These are phyloP conservation scores for Chiloscyllium plagiosum DNA, from an alignment of 2,113 vertebrate species.

Conservation along the genomic window DNA sequence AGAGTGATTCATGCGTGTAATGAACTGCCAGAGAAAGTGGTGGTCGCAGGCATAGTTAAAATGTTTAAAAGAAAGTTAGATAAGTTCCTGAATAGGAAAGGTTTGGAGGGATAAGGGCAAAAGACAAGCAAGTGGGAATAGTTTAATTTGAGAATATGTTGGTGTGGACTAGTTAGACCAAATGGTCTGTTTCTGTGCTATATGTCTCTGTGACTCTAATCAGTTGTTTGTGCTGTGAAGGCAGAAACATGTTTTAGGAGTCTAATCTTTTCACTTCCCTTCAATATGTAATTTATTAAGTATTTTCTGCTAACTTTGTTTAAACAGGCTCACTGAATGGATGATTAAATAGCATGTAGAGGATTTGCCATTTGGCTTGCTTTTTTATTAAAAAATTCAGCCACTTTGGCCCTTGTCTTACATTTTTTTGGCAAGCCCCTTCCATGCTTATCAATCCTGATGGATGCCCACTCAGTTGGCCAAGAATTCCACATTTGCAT, in stretches of 20 bases:
- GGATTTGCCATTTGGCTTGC: not conserved
- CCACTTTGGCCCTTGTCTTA: not conserved
- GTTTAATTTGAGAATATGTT: too few relatives aligned
- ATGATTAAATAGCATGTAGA: not conserved
- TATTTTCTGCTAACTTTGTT: not conserved
- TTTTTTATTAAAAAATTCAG: not conserved
- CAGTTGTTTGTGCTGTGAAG: not conserved
- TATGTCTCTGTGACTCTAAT: too few relatives aligned
- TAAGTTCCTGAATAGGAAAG: too few relatives aligned
- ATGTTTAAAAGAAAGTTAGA: too few relatives aligned
- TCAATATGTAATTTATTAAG: not conserved
- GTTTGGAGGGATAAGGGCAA: too few relatives aligned
- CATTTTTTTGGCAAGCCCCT: slow-evolving; percentile 9
- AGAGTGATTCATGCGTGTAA: too few relatives aligned
- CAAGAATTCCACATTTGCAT: not conserved
- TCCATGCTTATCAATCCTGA: not conserved
- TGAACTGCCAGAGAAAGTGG: too few relatives aligned
- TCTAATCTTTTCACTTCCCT: not conserved
- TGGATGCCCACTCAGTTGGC: not conserved
- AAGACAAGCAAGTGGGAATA: too few relatives aligned
- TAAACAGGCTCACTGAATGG: not conserved
- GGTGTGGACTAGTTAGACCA: too few relatives aligned
- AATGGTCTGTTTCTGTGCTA: too few relatives aligned
- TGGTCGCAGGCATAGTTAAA: too few relatives aligned
- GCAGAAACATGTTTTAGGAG: not conserved